Evolutionary conservation across 1,140 invertebrate species (phyloP), one percentile per base, ranked within the genome.

Genomic region (Pteromalus puparum): DNA sequence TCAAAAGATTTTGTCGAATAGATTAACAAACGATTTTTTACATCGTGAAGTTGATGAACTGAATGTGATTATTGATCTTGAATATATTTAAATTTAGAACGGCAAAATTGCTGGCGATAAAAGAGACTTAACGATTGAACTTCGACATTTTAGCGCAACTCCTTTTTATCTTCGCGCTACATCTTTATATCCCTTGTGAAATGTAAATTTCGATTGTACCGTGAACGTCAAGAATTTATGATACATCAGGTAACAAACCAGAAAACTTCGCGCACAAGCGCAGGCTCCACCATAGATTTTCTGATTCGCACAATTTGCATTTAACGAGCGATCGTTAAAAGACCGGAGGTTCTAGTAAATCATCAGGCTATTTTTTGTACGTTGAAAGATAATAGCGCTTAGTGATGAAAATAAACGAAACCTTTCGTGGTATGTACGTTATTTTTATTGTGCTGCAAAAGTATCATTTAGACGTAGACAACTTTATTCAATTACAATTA

Each of bases 251-350:
- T 81, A 81, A 81, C 70, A 81, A 81, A 81, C 42, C 80, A 81
- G 70, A 81, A 81, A 85, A 81, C 86, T 80, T 83, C 76, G 73
- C 70, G 81, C 76, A 48, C 72, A 72, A 83, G 34, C 48, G 70
- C 68, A 46, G 53, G 65, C 80, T 73, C 74, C 74, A 6, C 67
- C 65, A 80, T 83, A 86, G 86, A 86, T 86, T 86, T 86, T 84
- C 83, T 83, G 83, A 86, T 86, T 84, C 79, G 73, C 81, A 80
- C 82, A 79, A 86, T 86, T 86, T 86, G 82, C 86, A 86, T 86
- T 86, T 84, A 86, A 86, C 86, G 86, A 86, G 82, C 82, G 61
- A 84, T 72, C 82, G 82, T 84, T 86, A 86, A 86, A 86, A 78
- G 80, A 76, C 82, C 75, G 68, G 77, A 81, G 78, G 79, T 86